Evolutionary conservation across 2,888 invertebrate genomes (phyloP).

Genomic region (Lordiphosa andalusiaca): DNA sequence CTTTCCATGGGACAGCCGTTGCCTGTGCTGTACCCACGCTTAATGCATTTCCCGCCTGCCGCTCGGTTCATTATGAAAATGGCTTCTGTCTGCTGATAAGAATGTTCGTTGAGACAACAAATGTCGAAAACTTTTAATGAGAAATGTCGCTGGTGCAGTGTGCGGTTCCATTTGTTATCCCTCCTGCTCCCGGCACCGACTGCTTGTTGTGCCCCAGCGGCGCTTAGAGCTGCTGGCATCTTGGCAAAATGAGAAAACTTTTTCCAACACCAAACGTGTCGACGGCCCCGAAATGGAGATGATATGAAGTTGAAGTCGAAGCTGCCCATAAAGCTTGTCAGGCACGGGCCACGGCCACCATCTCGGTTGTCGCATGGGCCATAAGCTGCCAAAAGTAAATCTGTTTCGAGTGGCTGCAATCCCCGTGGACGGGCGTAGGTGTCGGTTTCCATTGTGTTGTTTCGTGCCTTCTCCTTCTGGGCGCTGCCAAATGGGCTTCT

Average conservation of each 20-base stretch:
- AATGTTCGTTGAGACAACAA: slow-evolving; percentile 51
- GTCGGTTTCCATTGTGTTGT: slow-evolving; percentile 8
- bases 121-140: slow-evolving; percentile 68
- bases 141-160: slow-evolving; percentile 58
- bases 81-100: slow-evolving; percentile 70
- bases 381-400: slow-evolving; percentile 71
- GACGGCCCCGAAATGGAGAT: slow-evolving; percentile 34
- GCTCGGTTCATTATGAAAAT: slow-evolving; percentile 54
- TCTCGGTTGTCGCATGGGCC: slow-evolving; percentile 16
- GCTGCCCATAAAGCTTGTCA: slow-evolving; percentile 42
- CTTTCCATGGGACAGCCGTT: slow-evolving; percentile 13
- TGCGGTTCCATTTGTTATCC: slow-evolving; percentile 31
- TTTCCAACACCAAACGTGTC: slow-evolving; percentile 65
- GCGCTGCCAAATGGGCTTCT: slow-evolving; percentile 29
- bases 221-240: slow-evolving; percentile 63
- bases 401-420: slow-evolving; percentile 69
- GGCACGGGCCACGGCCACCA: slow-evolving; percentile 36
- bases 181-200: slow-evolving; percentile 2
- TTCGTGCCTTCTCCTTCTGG: slow-evolving; percentile 41
- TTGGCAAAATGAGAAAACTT: slow-evolving; percentile 73
- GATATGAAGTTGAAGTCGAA: slow-evolving; percentile 20
- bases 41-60: slow-evolving; percentile 24
- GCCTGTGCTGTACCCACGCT: slow-evolving; percentile 4
- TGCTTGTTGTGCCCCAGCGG: slow-evolving; percentile 41
- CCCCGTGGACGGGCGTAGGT: slow-evolving; percentile 40